Evolutionary conservation across 2,888 invertebrate genomes (phyloP).

Genomic region (Pemphredon lugubris): DNA sequence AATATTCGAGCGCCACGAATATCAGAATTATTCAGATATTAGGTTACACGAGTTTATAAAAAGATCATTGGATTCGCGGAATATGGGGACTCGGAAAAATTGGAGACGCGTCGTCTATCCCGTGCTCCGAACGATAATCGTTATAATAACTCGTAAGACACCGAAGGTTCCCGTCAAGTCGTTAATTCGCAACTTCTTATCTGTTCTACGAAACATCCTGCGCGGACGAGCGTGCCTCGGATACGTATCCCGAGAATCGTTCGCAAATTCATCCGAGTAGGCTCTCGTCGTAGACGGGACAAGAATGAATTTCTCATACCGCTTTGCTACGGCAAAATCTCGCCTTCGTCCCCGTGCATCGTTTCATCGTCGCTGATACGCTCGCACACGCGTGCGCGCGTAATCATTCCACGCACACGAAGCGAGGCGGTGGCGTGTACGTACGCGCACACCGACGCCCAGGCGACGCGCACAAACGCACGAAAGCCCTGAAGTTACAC

Average conservation of each 20-base stretch:
- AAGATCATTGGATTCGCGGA: too few species aligned
- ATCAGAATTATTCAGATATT: too few species aligned
- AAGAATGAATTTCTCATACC: slow-evolving; percentile 16
- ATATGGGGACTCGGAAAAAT: too few species aligned
- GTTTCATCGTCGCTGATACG: not conserved
- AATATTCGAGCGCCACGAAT: too few species aligned
- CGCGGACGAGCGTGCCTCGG: slow-evolving; percentile 1
- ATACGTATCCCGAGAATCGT: slow-evolving; percentile 23
- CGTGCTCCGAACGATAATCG: too few species aligned
- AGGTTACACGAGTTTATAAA: too few species aligned
- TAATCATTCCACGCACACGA: slow-evolving; percentile 40
- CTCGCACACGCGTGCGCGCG: slow-evolving; percentile 1
- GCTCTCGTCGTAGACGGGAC: slow-evolving; percentile 1
- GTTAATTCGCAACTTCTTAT: slow-evolving; percentile 19
- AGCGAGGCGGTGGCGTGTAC: slow-evolving; percentile 29
- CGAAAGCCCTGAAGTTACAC: slow-evolving; percentile 49
- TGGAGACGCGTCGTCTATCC: too few species aligned
- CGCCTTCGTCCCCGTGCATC: not conserved
- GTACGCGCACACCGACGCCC: not conserved
- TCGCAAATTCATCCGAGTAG: slow-evolving; percentile 28
- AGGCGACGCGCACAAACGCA: slow-evolving; percentile 11
- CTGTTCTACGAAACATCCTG: slow-evolving; percentile 3
- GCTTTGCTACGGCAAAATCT: not conserved
- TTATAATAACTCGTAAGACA: too few species aligned
- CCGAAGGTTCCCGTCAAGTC: not conserved